These are phyloP conservation scores for Capitella teleta DNA, from an alignment of 1,140 invertebrate genomes.

Conservation along the genomic window DNA sequence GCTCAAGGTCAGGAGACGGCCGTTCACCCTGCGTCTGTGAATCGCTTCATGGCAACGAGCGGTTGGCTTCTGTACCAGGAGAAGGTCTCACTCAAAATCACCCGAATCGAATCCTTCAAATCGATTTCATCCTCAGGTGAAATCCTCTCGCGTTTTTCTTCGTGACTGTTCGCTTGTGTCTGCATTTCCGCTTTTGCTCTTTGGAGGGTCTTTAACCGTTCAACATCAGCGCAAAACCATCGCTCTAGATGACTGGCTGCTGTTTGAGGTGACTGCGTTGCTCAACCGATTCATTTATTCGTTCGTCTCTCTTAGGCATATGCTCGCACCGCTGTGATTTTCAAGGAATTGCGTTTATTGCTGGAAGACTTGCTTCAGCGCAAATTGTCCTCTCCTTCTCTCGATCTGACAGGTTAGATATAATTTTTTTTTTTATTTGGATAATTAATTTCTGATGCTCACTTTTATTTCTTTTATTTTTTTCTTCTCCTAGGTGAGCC, in stretches of 20 bases:
- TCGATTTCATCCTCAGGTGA: constrained; percentile 19
- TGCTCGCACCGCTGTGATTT: constrained; percentile 2
- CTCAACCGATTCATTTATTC: neutral
- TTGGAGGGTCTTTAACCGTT: constrained; percentile 9
- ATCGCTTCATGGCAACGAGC: constrained; percentile 23
- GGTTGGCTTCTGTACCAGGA: constrained; percentile 33
- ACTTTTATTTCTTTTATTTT: no score
- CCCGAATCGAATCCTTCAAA: neutral
- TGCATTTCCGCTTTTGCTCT: constrained; percentile 4
- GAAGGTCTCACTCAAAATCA: constrained; percentile 20
- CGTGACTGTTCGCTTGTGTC: constrained; percentile 9
- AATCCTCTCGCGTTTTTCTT: constrained; percentile 13
- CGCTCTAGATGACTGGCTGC: constrained; percentile 6
- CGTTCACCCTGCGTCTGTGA: constrained; percentile 33
- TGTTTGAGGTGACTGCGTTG: neutral
- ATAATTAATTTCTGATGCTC: no score
- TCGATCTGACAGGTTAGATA: no score
- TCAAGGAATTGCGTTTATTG: constrained; percentile 5
- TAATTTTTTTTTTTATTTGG: no score
- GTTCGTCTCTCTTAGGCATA: neutral
- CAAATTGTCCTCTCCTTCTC: no score
- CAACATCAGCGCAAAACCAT: constrained; percentile 10
- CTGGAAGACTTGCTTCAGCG: no score
- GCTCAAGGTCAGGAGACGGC: constrained; percentile 21
- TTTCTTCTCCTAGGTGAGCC: no score